These are phyloP conservation scores for Aurelia aurita DNA, from an alignment of 30 jellyfish, hydroid and myxozoan species.

Conservation along the genomic window DNA sequence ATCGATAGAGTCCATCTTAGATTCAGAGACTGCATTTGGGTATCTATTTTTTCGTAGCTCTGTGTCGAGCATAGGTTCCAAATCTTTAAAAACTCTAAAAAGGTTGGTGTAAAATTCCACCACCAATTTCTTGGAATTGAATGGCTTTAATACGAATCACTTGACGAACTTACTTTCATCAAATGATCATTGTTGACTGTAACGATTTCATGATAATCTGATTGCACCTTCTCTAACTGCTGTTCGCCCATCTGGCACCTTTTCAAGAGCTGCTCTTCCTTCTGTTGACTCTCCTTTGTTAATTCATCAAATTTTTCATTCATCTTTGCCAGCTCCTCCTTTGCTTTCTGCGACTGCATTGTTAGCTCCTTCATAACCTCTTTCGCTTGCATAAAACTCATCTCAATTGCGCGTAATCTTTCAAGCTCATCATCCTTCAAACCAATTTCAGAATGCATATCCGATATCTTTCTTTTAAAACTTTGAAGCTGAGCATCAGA, in stretches of 20 bases:
- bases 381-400: conserved; percentile 77
- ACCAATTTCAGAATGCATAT: conserved; percentile 58
- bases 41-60: too few species aligned
- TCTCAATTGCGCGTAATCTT: conserved; percentile 71
- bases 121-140: too few species aligned
- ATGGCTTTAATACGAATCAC: too few species aligned
- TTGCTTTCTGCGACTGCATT: conserved; percentile 61
- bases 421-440: conserved; percentile 83
- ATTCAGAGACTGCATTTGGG: too few species aligned
- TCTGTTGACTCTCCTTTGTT: conserved; percentile 50
- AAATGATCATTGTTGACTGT: conserved; percentile 63
- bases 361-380: conserved; percentile 82
- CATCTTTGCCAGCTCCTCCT: conserved; percentile 44
- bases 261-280: conserved; percentile 48
- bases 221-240: conserved; percentile 52
- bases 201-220: conserved; percentile 48
- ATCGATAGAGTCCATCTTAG: too few species aligned
- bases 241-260: conserved; percentile 33
- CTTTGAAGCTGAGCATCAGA: conserved; percentile 39
- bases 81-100: too few species aligned
- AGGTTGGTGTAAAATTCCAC: too few species aligned
- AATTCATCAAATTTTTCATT: conserved; percentile 36
- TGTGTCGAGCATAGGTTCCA: too few species aligned
- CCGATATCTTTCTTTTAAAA: conserved; percentile 47
- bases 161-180: conserved; percentile 61